Conservation (phyloP, 2,797 vertebrate species). For the Rhynchotus rufescens region DNA sequence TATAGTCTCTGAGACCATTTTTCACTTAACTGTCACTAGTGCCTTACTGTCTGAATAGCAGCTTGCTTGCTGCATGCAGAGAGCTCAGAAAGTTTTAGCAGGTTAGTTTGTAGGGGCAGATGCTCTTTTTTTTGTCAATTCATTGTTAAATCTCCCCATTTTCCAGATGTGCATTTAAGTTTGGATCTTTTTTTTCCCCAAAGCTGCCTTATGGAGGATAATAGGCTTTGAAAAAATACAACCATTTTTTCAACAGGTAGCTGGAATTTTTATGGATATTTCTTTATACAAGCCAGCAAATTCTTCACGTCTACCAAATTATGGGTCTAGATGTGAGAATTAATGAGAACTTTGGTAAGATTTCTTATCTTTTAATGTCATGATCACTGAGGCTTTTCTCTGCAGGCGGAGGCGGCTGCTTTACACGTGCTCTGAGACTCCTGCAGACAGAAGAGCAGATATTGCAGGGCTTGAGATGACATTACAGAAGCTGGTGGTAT, state of each 20-base stretch:
- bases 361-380: background rate
- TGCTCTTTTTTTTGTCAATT: background rate
- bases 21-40: background rate
- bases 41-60: conserved; percentile 10
- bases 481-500: background rate
- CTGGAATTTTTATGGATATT: background rate
- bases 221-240: background rate
- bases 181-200: background rate
- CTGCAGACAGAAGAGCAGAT: background rate
- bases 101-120: background rate
- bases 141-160: conserved; percentile 8
- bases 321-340: background rate
- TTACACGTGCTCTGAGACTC: background rate
- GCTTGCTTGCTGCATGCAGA: background rate
- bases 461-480: background rate
- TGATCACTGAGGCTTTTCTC: background rate
- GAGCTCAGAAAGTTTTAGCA: background rate
- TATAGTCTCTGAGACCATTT: background rate
- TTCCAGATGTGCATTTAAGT: background rate
- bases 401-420: background rate
- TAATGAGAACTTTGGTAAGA: background rate
- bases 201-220: background rate
- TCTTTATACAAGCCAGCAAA: background rate
- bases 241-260: background rate
- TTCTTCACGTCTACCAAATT: background rate